phyloP scores from a whole-genome alignment of 2,113 vertebrate species.

The Scomber colias region DNA sequence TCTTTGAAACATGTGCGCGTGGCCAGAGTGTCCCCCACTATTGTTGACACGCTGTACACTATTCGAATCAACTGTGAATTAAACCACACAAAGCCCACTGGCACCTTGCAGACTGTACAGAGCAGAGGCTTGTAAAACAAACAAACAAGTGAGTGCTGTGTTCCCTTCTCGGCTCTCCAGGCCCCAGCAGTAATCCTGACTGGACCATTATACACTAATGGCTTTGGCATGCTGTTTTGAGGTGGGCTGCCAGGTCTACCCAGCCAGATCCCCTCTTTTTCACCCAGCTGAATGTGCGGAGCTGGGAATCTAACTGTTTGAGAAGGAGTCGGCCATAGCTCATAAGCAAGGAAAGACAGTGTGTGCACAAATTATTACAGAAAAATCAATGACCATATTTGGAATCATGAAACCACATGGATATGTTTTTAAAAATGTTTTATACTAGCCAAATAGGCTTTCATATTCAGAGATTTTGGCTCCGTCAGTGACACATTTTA shows the following conservation, averaged over 20 bases:
- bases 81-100: slow-evolving; percentile 71
- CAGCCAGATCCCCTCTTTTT: slow-evolving; percentile 68
- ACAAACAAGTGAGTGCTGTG: slow-evolving; percentile 78
- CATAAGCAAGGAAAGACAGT: slow-evolving; percentile 30
- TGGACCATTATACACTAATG: slow-evolving; percentile 79
- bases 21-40: slow-evolving; percentile 21
- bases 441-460: neutral
- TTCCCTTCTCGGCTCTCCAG: slow-evolving; percentile 67
- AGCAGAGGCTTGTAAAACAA: slow-evolving; percentile 72
- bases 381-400: slow-evolving; percentile 4
- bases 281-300: slow-evolving; percentile 50
- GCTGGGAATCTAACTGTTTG: slow-evolving; percentile 32
- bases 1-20: slow-evolving; percentile 33
- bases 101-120: slow-evolving; percentile 71
- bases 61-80: slow-evolving; percentile 54
- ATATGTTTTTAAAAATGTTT: neutral
- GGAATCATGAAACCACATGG: neutral
- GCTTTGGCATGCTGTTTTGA: slow-evolving; percentile 68
- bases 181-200: slow-evolving; percentile 75
- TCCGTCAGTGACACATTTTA: slow-evolving; percentile 42
- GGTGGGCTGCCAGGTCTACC: slow-evolving; percentile 65
- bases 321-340: slow-evolving; percentile 23
- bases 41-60: slow-evolving; percentile 44
- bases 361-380: slow-evolving; percentile 16
- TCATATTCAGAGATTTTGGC: neutral